Conservation (phyloP, 2,797 vertebrate genomes). For the Halcyon leucocephala region DNA sequence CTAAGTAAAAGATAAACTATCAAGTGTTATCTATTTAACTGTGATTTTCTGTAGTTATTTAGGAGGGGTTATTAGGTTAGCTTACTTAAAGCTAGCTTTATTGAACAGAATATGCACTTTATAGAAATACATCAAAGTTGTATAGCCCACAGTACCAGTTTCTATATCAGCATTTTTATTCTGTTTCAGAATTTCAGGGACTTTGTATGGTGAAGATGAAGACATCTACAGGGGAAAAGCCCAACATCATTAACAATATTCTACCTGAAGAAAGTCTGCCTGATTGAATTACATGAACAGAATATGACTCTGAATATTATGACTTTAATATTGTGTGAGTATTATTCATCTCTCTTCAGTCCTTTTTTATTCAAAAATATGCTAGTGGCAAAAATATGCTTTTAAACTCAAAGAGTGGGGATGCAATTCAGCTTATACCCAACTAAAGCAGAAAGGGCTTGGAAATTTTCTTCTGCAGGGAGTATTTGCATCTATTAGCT, state of each 20-base stretch:
- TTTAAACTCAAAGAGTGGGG: not conserved
- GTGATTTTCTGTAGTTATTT: conserved; percentile 72
- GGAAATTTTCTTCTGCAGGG: not conserved
- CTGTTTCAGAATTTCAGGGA: conserved; percentile 24
- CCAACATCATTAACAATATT: not conserved
- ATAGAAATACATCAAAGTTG: conserved; percentile 32
- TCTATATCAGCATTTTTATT: conserved; percentile 43
- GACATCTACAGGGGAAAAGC: not conserved
- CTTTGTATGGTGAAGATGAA: not conserved
- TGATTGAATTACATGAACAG: conserved; percentile 1
- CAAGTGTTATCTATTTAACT: conserved; percentile 74
- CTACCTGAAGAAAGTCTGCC: not conserved
- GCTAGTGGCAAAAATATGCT: not conserved
- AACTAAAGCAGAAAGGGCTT: not conserved
- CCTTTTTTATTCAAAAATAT: not conserved
- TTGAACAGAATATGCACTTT: not conserved
- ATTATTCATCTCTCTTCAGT: not conserved
- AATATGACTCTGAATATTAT: not conserved
- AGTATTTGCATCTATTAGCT: not conserved
- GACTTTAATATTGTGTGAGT: not conserved
- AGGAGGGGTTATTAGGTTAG: conserved; percentile 66
- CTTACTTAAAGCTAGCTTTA: conserved; percentile 45
- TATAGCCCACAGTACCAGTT: conserved; percentile 2
- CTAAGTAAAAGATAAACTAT: conserved; percentile 64
- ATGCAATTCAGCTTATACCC: not conserved